These are phyloP conservation scores for Neodiprion pinetum DNA, from an alignment of 1,140 invertebrate genomes.

Conservation along the genomic window DNA sequence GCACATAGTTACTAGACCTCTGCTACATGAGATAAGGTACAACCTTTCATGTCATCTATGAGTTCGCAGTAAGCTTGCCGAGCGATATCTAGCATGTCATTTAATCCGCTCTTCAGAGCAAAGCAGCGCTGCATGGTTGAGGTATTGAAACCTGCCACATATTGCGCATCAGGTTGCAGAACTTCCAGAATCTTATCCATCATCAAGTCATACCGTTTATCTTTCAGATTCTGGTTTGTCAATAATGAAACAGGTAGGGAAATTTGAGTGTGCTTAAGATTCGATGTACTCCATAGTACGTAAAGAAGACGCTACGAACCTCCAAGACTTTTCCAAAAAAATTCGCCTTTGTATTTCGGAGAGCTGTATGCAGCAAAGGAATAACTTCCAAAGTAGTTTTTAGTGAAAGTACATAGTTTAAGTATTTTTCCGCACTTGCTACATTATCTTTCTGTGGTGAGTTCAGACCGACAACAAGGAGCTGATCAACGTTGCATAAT, in stretches of 20 bases:
- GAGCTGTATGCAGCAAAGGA: conserved; percentile 68
- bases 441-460: conserved; percentile 67
- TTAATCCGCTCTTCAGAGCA: conserved; percentile 79
- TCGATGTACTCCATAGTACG: conserved; percentile 26
- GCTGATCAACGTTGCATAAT: conserved; percentile 69
- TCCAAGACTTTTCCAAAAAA: conserved; percentile 69
- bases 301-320: conserved; percentile 49
- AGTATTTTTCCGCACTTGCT: conserved; percentile 73
- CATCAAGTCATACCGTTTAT: conserved; percentile 66
- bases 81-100: conserved; percentile 79
- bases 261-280: conserved; percentile 17
- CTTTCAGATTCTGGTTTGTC: conserved; percentile 50
- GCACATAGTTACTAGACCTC: conserved; percentile 16
- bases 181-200: conserved; percentile 69
- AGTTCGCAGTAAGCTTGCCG: conserved; percentile 79
- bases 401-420: conserved; percentile 80
- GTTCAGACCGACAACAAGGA: conserved; percentile 67
- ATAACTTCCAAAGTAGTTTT: conserved; percentile 80
- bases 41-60: conserved; percentile 78
- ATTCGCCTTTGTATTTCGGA: conserved; percentile 66
- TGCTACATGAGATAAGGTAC: conserved; percentile 28
- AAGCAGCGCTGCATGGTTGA: conserved; percentile 81
- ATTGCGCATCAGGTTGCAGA: conserved; percentile 77
- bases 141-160: conserved; percentile 72
- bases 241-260: not conserved